A percentile compares a stretch with the other conserved stretches of the same genome.
phyloP scores from a whole-genome alignment of 2,888 invertebrate genomes.

The Oxycera nigricornis region DNA sequence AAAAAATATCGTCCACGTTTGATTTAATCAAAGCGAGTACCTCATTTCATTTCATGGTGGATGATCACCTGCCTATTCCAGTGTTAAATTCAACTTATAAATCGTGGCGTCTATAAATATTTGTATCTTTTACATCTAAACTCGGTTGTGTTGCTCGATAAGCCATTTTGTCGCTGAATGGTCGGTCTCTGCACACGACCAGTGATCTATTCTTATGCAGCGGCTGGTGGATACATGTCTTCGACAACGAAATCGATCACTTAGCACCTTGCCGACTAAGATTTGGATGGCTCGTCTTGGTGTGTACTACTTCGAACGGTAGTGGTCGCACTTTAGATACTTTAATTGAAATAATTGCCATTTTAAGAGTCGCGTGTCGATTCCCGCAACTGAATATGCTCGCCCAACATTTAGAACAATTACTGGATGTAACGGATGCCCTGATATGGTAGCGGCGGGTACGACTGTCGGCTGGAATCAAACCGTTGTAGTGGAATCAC shows the following conservation, averaged over 20 bases:
- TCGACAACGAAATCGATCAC: background rate
- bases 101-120: too few relatives aligned
- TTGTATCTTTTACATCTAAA: too few relatives aligned
- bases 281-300: background rate
- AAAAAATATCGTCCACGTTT: too few relatives aligned
- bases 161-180: background rate
- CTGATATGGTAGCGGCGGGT: background rate
- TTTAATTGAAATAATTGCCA: slow-evolving; percentile 26
- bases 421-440: background rate
- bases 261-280: slow-evolving; percentile 15
- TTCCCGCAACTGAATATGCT: background rate
- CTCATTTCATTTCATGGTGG: too few relatives aligned
- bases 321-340: background rate
- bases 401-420: background rate
- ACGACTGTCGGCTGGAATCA: background rate
- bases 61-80: too few relatives aligned
- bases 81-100: too few relatives aligned
- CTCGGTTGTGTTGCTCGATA: too few relatives aligned
- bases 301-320: background rate
- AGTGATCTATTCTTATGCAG: slow-evolving; percentile 1
- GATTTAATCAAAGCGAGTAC: too few relatives aligned
- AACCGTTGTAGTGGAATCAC: too few relatives aligned
- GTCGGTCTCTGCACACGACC: background rate
- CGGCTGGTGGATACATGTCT: background rate
- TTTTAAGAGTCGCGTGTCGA: background rate